phyloP scores from a whole-genome alignment of 2,113 vertebrate species.

The Hylia prasina region DNA sequence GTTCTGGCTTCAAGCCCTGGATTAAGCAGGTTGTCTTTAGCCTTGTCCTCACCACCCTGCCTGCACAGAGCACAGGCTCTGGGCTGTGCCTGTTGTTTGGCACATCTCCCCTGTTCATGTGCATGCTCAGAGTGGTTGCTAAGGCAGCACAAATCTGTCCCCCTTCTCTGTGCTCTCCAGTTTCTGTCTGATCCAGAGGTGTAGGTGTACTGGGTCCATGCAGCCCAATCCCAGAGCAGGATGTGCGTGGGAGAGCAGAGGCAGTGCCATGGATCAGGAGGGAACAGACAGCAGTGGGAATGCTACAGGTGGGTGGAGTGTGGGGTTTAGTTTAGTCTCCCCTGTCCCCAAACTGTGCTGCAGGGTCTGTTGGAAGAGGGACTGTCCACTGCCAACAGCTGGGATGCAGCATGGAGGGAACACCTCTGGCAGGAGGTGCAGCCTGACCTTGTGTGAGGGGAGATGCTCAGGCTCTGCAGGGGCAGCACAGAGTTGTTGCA shows the following conservation, averaged over 20 bases:
- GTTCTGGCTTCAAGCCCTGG: neutral
- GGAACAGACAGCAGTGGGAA: neutral
- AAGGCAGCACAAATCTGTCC: neutral
- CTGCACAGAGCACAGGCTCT: rapidly evolving
- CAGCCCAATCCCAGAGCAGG: neutral
- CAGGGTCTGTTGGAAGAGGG: neutral
- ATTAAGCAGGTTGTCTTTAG: neutral
- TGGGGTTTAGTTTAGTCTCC: neutral
- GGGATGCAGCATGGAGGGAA: neutral
- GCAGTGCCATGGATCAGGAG: rapidly evolving
- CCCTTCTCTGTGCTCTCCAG: neutral
- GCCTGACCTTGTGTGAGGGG: neutral
- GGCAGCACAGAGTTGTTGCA: neutral
- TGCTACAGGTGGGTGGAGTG: neutral
- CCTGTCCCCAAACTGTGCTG: neutral
- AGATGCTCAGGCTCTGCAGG: neutral
- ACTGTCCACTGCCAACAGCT: rapidly evolving
- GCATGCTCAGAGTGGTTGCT: neutral
- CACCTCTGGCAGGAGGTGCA: neutral
- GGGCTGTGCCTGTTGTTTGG: neutral
- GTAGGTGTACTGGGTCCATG: rapidly evolving
- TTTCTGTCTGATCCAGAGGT: neutral
- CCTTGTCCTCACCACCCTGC: neutral
- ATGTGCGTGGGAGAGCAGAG: neutral
- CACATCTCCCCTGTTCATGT: neutral